Conservation (phyloP, 2,797 vertebrate genomes). For the Myotis daubentonii region DNA sequence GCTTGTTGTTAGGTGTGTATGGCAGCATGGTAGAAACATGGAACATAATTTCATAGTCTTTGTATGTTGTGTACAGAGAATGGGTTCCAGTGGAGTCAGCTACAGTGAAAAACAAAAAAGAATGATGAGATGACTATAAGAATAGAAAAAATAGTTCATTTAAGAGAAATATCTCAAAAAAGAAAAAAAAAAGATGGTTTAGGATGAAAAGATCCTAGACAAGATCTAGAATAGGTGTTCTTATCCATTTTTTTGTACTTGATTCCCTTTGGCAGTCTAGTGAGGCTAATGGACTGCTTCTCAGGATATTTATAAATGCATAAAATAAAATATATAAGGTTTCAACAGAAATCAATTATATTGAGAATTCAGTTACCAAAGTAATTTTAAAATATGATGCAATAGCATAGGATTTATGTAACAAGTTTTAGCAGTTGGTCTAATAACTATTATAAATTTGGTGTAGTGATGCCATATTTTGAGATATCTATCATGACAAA, state of each 20-base stretch:
- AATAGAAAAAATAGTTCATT: background rate
- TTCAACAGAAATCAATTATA: background rate
- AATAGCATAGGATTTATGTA: background rate
- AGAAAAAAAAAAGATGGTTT: background rate
- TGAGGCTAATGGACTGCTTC: background rate
- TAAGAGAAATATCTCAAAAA: background rate
- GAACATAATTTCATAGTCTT: constrained; percentile 99
- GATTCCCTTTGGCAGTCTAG: background rate
- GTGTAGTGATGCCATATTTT: background rate
- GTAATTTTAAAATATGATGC: constrained; percentile 11
- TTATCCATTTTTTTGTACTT: background rate
- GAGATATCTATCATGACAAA: background rate
- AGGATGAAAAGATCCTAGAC: background rate
- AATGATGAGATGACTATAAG: background rate
- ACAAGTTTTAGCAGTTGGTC: background rate
- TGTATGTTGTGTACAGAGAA: constrained; percentile 96
- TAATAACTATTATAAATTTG: background rate
- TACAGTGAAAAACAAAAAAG: constrained; percentile 80
- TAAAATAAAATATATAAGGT: background rate
- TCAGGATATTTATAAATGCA: background rate
- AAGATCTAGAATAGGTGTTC: background rate
- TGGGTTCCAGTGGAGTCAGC: constrained; percentile 98
- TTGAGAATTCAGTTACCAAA: background rate
- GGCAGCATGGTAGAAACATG: constrained; percentile 97
- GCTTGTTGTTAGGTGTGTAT: constrained; percentile 98